Percentiles rank a stretch among this genome's conserved stretches.
phyloP scores from a whole-genome alignment of 2,797 vertebrate genomes.

The Onychomys torridus region DNA sequence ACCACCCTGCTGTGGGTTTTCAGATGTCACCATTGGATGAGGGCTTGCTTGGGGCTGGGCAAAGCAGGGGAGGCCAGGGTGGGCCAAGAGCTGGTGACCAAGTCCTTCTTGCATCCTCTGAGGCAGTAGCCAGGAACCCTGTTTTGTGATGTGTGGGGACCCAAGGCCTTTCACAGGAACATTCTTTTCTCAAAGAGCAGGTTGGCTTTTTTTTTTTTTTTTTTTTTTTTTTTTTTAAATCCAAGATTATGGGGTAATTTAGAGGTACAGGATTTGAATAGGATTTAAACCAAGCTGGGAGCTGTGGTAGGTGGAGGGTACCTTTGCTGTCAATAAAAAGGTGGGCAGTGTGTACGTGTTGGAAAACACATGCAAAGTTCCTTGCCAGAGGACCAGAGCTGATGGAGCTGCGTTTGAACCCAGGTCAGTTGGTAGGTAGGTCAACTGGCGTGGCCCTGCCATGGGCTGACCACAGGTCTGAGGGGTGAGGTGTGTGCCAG shows the following conservation, averaged over 20 bases:
- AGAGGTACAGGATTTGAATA: not conserved
- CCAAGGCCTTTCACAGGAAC: not conserved
- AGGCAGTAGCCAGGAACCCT: not conserved
- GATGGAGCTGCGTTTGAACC: not conserved
- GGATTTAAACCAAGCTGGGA: not conserved
- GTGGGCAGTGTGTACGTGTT: not conserved
- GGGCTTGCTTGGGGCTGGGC: not conserved
- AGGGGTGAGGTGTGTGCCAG: not conserved
- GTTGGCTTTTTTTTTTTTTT: not conserved
- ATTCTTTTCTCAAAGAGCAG: not conserved
- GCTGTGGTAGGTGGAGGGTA: not conserved
- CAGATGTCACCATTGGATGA: not conserved
- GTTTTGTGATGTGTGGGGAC: not conserved
- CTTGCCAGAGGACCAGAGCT: rapidly evolving
- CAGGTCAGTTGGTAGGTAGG: not conserved
- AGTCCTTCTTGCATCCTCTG: not conserved
- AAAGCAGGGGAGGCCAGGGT: not conserved
- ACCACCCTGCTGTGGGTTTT: not conserved
- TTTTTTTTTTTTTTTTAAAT: not conserved
- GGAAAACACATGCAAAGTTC: not conserved
- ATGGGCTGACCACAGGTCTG: rapidly evolving
- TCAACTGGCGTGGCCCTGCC: too few species aligned
- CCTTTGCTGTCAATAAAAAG: not conserved
- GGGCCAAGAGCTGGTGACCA: not conserved
- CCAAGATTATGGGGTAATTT: not conserved